Percentiles rank a stretch among this genome's conserved stretches.
Conservation (phyloP, 2,113 vertebrate genomes). For the Coryphaenoides rupestris region DNA sequence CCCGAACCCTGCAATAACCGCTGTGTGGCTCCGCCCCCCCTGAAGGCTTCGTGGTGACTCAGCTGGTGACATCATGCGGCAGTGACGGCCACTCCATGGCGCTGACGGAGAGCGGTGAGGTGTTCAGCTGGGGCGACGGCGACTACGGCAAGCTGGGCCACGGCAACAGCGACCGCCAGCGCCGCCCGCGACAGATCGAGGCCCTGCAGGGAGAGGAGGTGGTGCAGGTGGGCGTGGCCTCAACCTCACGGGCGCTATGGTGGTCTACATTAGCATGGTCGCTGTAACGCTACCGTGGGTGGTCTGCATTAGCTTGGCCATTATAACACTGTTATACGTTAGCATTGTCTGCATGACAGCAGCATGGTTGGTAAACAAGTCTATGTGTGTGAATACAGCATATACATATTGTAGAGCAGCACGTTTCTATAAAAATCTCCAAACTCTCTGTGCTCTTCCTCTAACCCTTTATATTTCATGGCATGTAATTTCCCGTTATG, state of each 20-base stretch:
- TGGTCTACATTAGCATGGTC: too few species aligned
- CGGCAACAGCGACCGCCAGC: constrained; percentile 78
- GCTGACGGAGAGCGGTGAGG: constrained; percentile 79
- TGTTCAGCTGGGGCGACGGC: constrained; percentile 82
- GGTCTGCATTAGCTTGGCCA: too few species aligned
- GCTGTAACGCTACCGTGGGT: too few species aligned
- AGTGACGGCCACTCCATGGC: constrained; percentile 81
- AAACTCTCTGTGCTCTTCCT: too few species aligned
- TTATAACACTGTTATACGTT: background rate
- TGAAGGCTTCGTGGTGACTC: constrained; percentile 77
- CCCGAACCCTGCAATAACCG: background rate
- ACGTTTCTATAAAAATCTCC: too few species aligned
- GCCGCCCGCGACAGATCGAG: constrained; percentile 77
- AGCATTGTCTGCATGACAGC: background rate
- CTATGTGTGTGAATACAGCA: too few species aligned
- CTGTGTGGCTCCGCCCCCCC: background rate
- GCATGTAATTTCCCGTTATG: background rate
- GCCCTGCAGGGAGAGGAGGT: constrained; percentile 80
- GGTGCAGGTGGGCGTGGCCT: constrained; percentile 67
- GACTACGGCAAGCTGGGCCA: constrained; percentile 81
- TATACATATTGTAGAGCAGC: too few species aligned
- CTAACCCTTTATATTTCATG: too few species aligned
- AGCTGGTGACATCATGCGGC: constrained; percentile 78
- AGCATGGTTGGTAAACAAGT: too few species aligned
- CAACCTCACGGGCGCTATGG: too few species aligned